Evolutionary conservation across 2,888 invertebrate genomes (phyloP), one percentile per base, ranked within the genome.

Genomic region (Leucoptera coffeella): DNA sequence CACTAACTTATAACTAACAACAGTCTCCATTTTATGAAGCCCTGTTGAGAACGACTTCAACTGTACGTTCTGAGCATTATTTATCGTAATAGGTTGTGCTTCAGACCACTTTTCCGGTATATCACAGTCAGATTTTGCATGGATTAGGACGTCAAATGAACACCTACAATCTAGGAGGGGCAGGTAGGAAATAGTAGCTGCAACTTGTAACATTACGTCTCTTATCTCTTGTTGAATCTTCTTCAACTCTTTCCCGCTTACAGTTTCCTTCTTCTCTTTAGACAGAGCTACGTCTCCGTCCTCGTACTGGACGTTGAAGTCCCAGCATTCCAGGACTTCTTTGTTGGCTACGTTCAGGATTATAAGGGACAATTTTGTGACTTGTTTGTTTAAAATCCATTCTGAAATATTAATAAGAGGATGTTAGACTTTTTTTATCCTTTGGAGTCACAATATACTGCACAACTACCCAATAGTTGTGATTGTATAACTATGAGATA

Each of bases 241-340:
- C 54, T 90, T 87, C 12, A 87, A 55, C 20, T 88, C 85, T 49
- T 89, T 91, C 26, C 64, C 73, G 2, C 80, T 76, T 1, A 80
- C 73, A 0, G 57, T 51, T 39, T 75, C 74, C 23, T 65, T 65
- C 14, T 64, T 65, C 36, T 76, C 75, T 27, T 58, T 59, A 0
- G 59, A 57, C 30, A 75, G 49, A 9, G 47, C 54, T 1, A 38
- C 26, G 23, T 75, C 76, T n/a, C 65, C 72, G 25, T 73, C 46
- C 49, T 89, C 88, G 28, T 87, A 85, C 40, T 89, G 82, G 4
- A 99, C 83, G 42, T 91, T 89, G 48, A 99, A 99, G 55, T 97
- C 96, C 97, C 97, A 99, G 40, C 95, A 80, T 54, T 99, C 99
- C 20, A 97, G 60, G 2, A 91, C 82, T 60, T 97, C 96, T 50